phyloP scores from a whole-genome alignment of 2,113 vertebrate species.

The Cisticola juncidis region DNA sequence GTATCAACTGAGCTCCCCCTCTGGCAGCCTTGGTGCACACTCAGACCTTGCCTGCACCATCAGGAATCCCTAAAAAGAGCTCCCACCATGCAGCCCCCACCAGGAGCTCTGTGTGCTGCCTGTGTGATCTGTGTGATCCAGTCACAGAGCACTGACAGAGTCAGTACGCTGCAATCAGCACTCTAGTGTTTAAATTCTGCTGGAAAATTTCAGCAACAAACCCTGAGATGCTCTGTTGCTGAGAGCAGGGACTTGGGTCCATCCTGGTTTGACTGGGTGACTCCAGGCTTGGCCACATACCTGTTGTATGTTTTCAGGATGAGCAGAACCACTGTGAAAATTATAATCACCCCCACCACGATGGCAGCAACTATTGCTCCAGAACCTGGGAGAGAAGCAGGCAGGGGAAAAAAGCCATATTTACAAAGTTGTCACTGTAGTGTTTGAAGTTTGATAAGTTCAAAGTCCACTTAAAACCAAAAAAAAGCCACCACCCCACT shows the following conservation, averaged over 20 bases:
- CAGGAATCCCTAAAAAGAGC: not conserved
- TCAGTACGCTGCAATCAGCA: not conserved
- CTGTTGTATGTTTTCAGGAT: conserved; percentile 93
- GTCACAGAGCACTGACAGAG: accelerated
- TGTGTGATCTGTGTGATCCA: too few species aligned
- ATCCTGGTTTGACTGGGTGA: not conserved
- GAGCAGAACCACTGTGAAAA: conserved; percentile 87
- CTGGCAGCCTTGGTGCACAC: not conserved
- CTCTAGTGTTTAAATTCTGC: not conserved
- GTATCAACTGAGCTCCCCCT: not conserved
- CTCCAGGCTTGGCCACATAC: conserved; percentile 57
- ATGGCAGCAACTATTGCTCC: conserved; percentile 93
- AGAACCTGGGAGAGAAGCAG: conserved; percentile 77
- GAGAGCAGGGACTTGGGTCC: not conserved
- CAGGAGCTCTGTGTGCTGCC: not conserved
- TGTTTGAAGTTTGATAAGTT: not conserved
- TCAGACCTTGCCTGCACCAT: not conserved
- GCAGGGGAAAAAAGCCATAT: not conserved
- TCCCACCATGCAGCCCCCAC: not conserved
- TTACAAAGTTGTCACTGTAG: not conserved
- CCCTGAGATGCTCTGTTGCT: not conserved
- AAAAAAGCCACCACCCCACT: not conserved
- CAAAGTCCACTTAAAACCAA: not conserved
- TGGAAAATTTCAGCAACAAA: not conserved
- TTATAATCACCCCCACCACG: conserved; percentile 87